These are phyloP conservation scores for Phthorimaea operculella DNA, from an alignment of 1,140 invertebrate genomes.

Conservation along the genomic window DNA sequence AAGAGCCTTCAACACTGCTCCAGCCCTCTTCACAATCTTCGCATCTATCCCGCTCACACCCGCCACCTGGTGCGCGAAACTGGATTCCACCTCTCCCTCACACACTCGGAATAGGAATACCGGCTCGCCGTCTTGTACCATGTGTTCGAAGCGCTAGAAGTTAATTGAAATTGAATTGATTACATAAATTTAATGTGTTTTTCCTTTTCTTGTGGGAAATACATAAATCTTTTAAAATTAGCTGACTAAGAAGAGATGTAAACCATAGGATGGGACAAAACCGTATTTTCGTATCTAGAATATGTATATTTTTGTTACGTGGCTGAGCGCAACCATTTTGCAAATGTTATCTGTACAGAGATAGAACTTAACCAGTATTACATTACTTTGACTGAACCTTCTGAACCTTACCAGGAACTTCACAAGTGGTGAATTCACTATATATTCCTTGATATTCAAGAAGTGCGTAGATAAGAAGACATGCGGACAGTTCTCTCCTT, in stretches of 20 bases:
- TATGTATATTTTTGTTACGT: too few relatives aligned
- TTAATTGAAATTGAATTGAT: background rate
- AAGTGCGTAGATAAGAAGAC: constrained; percentile 84
- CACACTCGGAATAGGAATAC: constrained; percentile 73
- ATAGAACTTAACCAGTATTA: too few relatives aligned
- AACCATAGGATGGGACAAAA: too few relatives aligned
- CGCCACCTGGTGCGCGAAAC: constrained; percentile 71
- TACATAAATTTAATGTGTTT: background rate
- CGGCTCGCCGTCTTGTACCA: constrained; percentile 66
- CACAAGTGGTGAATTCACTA: constrained; percentile 62
- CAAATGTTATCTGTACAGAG: too few relatives aligned
- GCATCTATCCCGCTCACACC: constrained; percentile 48
- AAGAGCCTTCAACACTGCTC: constrained; percentile 24
- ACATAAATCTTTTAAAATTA: background rate
- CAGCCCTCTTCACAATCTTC: constrained; percentile 23
- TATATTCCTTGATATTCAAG: constrained; percentile 70
- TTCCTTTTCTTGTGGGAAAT: background rate
- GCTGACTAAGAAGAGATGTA: too few relatives aligned
- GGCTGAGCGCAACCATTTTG: too few relatives aligned
- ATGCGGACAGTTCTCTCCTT: constrained; percentile 74
- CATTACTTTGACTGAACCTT: background rate
- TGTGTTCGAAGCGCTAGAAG: constrained; percentile 68
- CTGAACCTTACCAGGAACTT: constrained; percentile 60
- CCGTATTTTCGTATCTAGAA: too few relatives aligned
- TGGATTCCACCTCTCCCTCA: constrained; percentile 64